Evolutionary conservation across 2,797 vertebrate species (phyloP).

Genomic region (Myoxocephalus aenaeus): DNA sequence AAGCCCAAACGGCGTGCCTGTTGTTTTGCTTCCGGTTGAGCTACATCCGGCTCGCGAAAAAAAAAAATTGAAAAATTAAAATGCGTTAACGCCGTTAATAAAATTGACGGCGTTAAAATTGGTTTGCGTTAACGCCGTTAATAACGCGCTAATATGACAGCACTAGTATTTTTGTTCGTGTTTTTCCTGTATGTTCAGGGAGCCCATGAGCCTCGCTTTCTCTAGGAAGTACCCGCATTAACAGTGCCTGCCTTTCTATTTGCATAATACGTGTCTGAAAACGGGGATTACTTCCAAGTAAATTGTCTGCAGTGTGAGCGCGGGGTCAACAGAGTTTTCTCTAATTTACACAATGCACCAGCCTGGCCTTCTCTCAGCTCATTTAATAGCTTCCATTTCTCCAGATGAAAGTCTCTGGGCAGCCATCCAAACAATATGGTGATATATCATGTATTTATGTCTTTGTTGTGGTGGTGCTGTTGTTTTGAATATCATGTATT

Average conservation of each 20-base stretch:
- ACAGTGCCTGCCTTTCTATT: slow-evolving; percentile 14
- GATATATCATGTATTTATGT: slow-evolving; percentile 44
- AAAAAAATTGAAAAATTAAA: too few species aligned
- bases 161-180: neutral
- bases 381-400: slow-evolving; percentile 53
- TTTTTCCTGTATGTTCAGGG: slow-evolving; percentile 11
- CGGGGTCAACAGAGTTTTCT: slow-evolving; percentile 43
- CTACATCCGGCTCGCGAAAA: too few species aligned
- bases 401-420: slow-evolving; percentile 47
- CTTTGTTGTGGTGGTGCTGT: slow-evolving; percentile 35
- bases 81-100: too few species aligned
- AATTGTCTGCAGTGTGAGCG: slow-evolving; percentile 28
- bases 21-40: too few species aligned
- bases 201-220: neutral
- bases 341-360: slow-evolving; percentile 42
- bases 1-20: too few species aligned
- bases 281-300: slow-evolving; percentile 7
- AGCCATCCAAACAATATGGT: slow-evolving; percentile 42
- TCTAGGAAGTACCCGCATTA: neutral
- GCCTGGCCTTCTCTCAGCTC: slow-evolving; percentile 18
- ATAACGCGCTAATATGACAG: too few species aligned
- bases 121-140: too few species aligned
- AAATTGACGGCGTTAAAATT: too few species aligned
- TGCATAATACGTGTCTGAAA: slow-evolving; percentile 29
- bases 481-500: slow-evolving; percentile 50